These are phyloP conservation scores for Coreius guichenoti DNA, from an alignment of 2,797 vertebrate species.

Conservation along the genomic window DNA sequence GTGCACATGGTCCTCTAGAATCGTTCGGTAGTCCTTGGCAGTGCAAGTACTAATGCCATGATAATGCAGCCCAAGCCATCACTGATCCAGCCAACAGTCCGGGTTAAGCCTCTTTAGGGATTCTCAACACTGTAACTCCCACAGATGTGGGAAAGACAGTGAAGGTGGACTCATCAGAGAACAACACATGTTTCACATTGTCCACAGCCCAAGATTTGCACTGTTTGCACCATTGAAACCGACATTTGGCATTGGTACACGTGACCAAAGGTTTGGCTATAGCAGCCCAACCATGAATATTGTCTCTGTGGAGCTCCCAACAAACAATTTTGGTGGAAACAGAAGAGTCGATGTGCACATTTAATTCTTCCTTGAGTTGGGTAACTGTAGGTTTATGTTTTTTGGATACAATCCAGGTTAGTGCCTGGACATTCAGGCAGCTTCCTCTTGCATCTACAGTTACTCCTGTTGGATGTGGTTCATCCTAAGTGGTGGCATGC, in stretches of 20 bases:
- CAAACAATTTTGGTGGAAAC: neutral
- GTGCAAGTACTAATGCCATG: too few species aligned
- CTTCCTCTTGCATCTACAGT: too few species aligned
- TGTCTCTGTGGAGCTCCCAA: neutral
- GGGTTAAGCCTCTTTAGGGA: too few species aligned
- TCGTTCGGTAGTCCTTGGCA: neutral
- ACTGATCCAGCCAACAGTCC: neutral
- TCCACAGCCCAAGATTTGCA: too few species aligned
- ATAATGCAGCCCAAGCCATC: neutral
- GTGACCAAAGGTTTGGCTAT: neutral
- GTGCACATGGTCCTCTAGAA: neutral
- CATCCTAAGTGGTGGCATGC: neutral
- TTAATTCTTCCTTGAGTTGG: neutral
- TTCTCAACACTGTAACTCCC: too few species aligned
- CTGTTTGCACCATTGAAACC: too few species aligned
- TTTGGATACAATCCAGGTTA: too few species aligned
- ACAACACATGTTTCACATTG: too few species aligned
- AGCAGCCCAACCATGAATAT: neutral
- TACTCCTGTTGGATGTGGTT: neutral
- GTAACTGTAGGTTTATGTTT: neutral
- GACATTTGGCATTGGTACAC: too few species aligned
- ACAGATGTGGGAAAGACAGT: too few species aligned
- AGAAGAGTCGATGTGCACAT: too few species aligned
- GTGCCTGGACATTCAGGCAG: neutral
- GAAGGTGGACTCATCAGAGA: too few species aligned